Evolutionary conservation across 2,888 invertebrate genomes (phyloP), one percentile per base, ranked within the genome.

Genomic region (Athalia circularis): DNA sequence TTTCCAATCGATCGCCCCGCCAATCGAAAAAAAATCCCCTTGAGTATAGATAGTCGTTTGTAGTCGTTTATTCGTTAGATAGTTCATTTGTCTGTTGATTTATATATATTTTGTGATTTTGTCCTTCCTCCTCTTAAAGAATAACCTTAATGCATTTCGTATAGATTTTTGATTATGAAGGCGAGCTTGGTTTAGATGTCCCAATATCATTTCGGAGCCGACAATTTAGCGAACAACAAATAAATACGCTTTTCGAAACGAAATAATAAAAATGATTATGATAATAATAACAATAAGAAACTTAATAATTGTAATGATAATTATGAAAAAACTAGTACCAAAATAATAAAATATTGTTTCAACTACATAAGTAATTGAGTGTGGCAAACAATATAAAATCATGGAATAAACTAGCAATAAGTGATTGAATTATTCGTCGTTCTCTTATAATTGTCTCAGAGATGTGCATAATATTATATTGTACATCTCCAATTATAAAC

Each of bases 391-490:
- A 29, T 29, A 64, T 84, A 81, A 85, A 82, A 84, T 83, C 86
- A 84, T 86, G 82, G 85, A 87, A 86, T 86, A 86, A 87, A 29
- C 29, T 29, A 29, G 2, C 29, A 86, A 83, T 79, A 80, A 83
- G 81, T 77, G 82, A 84, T 29, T 29, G 29, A 29, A 29, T 2
- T 2, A 29, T 29, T 29, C 29, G 29, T 29, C 54, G 54, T 11
- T 54, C n/a, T 54, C 11, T 52, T 11, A 11, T 7, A 52, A 52
- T 52, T 11, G 52, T 11, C 52, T 52, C 52, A 2, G 29, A 29
- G 29, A 29, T 29, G 0, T 29, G 29, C 2, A 29, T 29, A 29
- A 29, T 29, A 29, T 29, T 29, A 29, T 29, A 29, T 29, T 29
- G 29, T 29, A 29, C 29, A 29, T 29, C 29, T 29, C 29, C 29